Conservation (phyloP, 92 coral and sea anemone genomes). For the Virgularia gustaviana region DNA sequence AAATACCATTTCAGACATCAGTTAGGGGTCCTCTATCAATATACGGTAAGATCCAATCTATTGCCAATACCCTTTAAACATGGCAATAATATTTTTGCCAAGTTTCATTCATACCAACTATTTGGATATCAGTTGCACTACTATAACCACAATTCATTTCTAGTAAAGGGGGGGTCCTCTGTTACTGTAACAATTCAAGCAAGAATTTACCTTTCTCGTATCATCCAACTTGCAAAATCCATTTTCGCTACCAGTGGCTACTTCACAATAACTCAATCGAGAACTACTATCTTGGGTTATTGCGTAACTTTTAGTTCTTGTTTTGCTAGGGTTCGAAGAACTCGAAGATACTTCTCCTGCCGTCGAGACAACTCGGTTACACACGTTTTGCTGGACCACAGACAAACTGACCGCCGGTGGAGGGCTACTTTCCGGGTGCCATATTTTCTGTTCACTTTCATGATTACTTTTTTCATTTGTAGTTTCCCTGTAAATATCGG, state of each 20-base stretch:
- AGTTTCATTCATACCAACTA: no score
- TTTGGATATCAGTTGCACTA: no score
- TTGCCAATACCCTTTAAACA: no score
- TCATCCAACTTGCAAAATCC: constrained; percentile 14
- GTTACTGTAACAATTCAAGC: no score
- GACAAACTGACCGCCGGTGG: constrained; percentile 13
- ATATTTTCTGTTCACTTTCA: constrained; percentile 38
- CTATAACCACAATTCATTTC: no score
- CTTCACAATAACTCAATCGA: constrained; percentile 37
- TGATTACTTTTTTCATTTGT: constrained; percentile 27
- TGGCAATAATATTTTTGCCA: no score
- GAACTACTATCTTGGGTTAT: constrained; percentile 25
- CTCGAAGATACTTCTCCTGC: constrained; percentile 6
- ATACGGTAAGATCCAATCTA: no score
- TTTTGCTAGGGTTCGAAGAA: constrained; percentile 6
- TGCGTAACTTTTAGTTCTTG: constrained; percentile 30
- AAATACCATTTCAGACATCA: no score
- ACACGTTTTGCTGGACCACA: neutral
- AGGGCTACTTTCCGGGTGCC: constrained; percentile 16
- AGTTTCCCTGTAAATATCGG: constrained; percentile 44
- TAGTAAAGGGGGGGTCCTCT: neutral
- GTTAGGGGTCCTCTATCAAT: no score
- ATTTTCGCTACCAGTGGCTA: constrained; percentile 31
- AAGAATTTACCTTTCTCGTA: constrained; percentile 10
- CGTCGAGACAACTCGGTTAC: neutral